phyloP scores from a whole-genome alignment of 2,888 invertebrate genomes.

The Eristalis arbustorum region DNA sequence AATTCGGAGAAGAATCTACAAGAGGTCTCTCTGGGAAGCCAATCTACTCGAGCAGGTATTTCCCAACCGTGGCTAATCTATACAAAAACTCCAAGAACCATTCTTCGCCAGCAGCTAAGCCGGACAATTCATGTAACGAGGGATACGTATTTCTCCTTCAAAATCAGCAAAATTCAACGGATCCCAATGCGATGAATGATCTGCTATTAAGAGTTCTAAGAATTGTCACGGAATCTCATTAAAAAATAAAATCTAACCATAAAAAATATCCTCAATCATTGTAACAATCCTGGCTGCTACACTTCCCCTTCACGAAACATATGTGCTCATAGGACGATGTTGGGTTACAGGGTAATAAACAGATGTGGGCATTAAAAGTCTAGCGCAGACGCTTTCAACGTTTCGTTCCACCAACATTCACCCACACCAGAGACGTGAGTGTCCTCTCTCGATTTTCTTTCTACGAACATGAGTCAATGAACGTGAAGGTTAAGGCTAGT shows the following conservation, averaged over 20 bases:
- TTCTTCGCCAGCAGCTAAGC: neutral
- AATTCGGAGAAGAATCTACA: constrained; percentile 6
- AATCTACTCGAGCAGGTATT: constrained; percentile 9
- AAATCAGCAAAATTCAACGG: constrained; percentile 40
- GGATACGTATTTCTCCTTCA: constrained; percentile 56
- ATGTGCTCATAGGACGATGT: neutral
- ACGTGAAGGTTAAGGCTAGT: constrained; percentile 30
- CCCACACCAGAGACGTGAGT: neutral
- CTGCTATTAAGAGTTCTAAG: constrained; percentile 54
- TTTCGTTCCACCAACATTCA: neutral
- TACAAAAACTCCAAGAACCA: neutral
- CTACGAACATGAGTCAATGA: neutral
- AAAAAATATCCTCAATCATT: neutral
- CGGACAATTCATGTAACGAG: constrained; percentile 50
- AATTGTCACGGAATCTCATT: constrained; percentile 36
- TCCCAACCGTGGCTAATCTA: neutral
- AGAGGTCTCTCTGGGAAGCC: neutral
- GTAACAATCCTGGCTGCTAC: neutral
- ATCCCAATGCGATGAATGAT: constrained; percentile 37
- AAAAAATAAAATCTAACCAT: neutral
- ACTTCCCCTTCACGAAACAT: neutral
- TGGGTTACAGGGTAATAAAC: neutral
- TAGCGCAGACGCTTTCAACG: neutral
- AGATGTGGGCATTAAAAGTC: neutral
- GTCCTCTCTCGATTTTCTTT: neutral